Percentiles rank a stretch among this genome's conserved stretches.
Conservation (phyloP, 1,140 invertebrate genomes). For the Meloidogyne hapla region DNA sequence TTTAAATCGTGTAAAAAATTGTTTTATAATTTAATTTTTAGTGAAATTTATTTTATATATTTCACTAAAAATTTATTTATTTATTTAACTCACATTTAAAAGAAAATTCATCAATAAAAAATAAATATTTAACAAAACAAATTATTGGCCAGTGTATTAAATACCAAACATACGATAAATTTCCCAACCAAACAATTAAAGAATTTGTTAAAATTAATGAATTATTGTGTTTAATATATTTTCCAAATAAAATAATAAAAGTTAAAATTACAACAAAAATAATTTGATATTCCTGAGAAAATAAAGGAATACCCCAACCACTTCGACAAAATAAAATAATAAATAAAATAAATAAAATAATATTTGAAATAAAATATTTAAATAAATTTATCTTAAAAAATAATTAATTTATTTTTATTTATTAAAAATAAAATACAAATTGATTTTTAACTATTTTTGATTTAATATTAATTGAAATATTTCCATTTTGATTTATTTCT, state of each 20-base stretch:
- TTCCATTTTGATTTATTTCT: too few relatives aligned
- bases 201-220: slow-evolving; percentile 13
- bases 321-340: not conserved
- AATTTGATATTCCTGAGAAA: not conserved
- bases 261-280: slow-evolving; percentile 14
- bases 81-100: slow-evolving; percentile 7
- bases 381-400: too few relatives aligned
- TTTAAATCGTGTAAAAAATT: too few relatives aligned
- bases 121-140: slow-evolving; percentile 24
- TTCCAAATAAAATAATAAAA: not conserved
- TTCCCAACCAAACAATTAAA: slow-evolving; percentile 14
- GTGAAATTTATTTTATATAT: too few relatives aligned
- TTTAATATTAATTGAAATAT: too few relatives aligned
- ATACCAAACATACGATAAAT: slow-evolving; percentile 24
- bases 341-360: not conserved
- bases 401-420: too few relatives aligned
- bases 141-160: slow-evolving; percentile 24
- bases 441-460: too few relatives aligned
- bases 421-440: too few relatives aligned
- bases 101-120: slow-evolving; percentile 17
- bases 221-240: not conserved
- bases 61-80: too few relatives aligned
- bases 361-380: too few relatives aligned
- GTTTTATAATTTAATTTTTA: too few relatives aligned
- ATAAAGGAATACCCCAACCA: not conserved